Conservation (phyloP, 1,140 invertebrate species). For the Cepaea nemoralis region DNA sequence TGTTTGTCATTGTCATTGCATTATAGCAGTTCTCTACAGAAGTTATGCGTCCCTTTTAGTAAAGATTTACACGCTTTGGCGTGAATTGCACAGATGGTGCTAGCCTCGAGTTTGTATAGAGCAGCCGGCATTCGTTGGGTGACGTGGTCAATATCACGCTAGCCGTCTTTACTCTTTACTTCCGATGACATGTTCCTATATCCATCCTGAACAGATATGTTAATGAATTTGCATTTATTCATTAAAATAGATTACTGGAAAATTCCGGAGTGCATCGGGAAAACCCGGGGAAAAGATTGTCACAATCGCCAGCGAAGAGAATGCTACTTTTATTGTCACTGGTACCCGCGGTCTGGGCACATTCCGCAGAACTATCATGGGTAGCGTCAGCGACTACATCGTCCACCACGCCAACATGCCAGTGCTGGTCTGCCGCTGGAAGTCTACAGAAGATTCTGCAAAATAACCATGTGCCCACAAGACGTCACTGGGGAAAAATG, state of each 20-base stretch:
- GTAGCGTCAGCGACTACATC: slow-evolving; percentile 64
- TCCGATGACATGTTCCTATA: too few species aligned
- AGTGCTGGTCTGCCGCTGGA: slow-evolving; percentile 50
- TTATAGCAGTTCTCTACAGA: too few species aligned
- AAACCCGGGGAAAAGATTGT: slow-evolving; percentile 58
- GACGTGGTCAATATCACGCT: too few species aligned
- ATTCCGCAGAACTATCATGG: slow-evolving; percentile 58
- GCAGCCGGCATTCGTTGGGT: too few species aligned
- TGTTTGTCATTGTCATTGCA: too few species aligned
- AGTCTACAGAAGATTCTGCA: slow-evolving; percentile 1
- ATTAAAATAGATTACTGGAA: slow-evolving; percentile 53
- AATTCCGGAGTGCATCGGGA: slow-evolving; percentile 52
- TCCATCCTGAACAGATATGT: not conserved
- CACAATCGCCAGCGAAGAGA: slow-evolving; percentile 53
- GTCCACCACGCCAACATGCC: slow-evolving; percentile 60
- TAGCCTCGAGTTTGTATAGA: too few species aligned
- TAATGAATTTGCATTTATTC: not conserved
- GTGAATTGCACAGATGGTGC: too few species aligned
- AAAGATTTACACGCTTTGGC: too few species aligned
- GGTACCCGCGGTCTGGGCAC: slow-evolving; percentile 60
- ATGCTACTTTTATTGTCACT: slow-evolving; percentile 57
- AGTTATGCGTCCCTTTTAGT: too few species aligned
- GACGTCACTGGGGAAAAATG: not conserved
- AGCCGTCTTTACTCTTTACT: too few species aligned
- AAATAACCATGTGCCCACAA: not conserved